A percentile compares a stretch with the other conserved stretches of the same genome.
Conservation (phyloP, 2,113 vertebrate genomes). For the Verasper variegatus region DNA sequence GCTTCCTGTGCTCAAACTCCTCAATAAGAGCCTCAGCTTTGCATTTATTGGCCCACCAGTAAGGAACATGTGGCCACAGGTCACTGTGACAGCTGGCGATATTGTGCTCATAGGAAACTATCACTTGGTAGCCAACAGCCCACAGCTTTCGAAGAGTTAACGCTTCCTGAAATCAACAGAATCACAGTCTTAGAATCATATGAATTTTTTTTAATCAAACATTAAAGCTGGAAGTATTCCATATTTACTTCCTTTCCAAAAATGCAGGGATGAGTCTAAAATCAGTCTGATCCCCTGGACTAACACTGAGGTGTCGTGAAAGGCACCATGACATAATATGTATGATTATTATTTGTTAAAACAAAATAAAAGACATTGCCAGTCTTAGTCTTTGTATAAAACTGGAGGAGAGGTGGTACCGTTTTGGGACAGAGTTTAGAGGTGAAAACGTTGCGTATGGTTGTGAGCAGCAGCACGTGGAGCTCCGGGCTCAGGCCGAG, state of each 20-base stretch:
- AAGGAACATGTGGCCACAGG: slow-evolving; percentile 83
- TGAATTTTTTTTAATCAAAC: no score
- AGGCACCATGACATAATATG: no score
- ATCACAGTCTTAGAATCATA: not conserved
- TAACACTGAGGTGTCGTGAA: no score
- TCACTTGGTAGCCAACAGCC: slow-evolving; percentile 77
- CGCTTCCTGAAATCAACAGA: slow-evolving; percentile 69
- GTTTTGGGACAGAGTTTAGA: slow-evolving; percentile 82
- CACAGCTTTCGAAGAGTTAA: slow-evolving; percentile 81
- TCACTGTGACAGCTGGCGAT: slow-evolving; percentile 64
- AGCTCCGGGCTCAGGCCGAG: slow-evolving; percentile 78
- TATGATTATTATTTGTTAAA: no score
- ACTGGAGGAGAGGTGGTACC: slow-evolving; percentile 49
- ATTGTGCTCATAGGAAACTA: slow-evolving; percentile 82
- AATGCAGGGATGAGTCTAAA: no score
- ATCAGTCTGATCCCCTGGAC: no score
- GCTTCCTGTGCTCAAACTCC: slow-evolving; percentile 80
- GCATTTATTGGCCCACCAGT: slow-evolving; percentile 87
- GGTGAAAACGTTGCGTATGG: slow-evolving; percentile 78
- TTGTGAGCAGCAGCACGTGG: slow-evolving; percentile 77
- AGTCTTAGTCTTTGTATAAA: not conserved
- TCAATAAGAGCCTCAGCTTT: slow-evolving; percentile 81
- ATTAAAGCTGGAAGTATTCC: no score
- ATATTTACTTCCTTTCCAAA: no score
- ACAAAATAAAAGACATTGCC: not conserved